phyloP scores from a whole-genome alignment of 2,797 vertebrate species.

The Enteromius radiatus region DNA sequence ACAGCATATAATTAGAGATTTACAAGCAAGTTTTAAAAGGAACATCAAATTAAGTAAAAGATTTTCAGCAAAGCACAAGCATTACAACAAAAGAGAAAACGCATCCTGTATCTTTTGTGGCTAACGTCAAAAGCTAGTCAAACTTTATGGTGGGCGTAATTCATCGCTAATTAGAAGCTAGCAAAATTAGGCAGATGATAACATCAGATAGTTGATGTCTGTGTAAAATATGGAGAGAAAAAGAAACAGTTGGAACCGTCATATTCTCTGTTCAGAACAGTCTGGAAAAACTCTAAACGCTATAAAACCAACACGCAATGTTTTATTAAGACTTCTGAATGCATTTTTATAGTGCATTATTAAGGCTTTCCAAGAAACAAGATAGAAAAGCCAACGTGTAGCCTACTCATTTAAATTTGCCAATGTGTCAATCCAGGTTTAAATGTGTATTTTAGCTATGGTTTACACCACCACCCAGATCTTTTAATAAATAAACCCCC shows the following conservation, averaged over 20 bases:
- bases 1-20: neutral
- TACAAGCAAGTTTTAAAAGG: neutral
- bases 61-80: neutral
- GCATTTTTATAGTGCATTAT: constrained; percentile 3
- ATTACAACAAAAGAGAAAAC: neutral
- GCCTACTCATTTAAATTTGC: constrained; percentile 10
- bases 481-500: constrained; percentile 46
- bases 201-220: neutral
- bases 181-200: neutral
- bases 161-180: neutral
- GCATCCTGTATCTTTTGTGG: neutral
- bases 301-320: neutral
- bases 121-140: neutral
- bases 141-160: neutral
- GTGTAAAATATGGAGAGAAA: neutral
- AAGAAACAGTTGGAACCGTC: neutral
- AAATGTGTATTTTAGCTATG: constrained; percentile 12
- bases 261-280: neutral
- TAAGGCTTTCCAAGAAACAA: neutral
- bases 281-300: neutral
- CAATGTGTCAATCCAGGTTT: neutral
- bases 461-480: constrained; percentile 45
- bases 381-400: neutral
- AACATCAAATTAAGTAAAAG: neutral
- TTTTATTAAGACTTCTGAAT: neutral